Evolutionary conservation across 2,888 invertebrate species (phyloP), one percentile per base, ranked within the genome.

Genomic region (Synergus japonicus): DNA sequence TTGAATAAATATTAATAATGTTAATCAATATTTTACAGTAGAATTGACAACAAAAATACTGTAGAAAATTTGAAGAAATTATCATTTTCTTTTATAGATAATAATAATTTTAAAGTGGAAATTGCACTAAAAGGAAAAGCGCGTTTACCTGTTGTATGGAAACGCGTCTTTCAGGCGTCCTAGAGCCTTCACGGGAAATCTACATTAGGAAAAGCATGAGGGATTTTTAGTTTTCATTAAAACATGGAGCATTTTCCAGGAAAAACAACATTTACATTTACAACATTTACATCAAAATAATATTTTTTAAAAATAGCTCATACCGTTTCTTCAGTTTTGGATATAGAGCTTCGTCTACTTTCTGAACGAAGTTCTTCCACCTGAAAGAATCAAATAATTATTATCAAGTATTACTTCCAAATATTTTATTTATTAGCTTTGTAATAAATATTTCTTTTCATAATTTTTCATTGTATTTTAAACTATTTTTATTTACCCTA

Each of bases 281-380:
- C 13, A 29, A 29, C 29, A 29, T 29, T 29, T 22, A 12, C 2
- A 63, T 63, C 10, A 63, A 12, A 63, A 63, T 63, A 12, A 63
- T 7, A 29, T 12, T 13, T 22, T 22, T 18, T 12, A 66, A 66
- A 41, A 66, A 18, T 4, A 66, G 9, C 13, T 77, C 78, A 10
- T 81, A 87, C 87, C 83, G 84, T 84, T 78, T 87, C 85, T 78
- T 86, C 90, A 10, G 90, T 88, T 12, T 88, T 87, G 22, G 89
- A 87, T 41, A 92, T 76, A 9, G 92, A 92, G 81, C 91, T 92
- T 81, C 91, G 89, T 81, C 92, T 88, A 78, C 92, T 92, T 83
- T 92, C 92, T 4, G 90, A 84, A 78, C 86, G 88, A 22, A 92
- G 82, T 85, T 92, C 91, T 80, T 92, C 91, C 37, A 92, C 87